Evolutionary conservation across 2,888 invertebrate species (phyloP).

Genomic region (Andricus quercusramuli): DNA sequence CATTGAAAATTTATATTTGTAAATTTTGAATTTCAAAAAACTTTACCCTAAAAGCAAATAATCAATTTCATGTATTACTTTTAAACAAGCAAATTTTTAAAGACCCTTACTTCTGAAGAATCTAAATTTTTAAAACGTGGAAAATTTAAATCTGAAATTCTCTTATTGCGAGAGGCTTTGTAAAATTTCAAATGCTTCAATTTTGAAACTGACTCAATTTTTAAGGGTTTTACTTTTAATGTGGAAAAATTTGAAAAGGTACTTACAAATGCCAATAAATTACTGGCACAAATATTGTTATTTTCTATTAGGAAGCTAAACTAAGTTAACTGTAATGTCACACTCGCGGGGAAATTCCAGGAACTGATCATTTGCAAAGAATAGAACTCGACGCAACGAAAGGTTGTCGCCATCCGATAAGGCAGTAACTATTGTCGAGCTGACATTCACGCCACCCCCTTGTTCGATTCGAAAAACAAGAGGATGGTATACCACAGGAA

Average conservation of each 20-base stretch:
- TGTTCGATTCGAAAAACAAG: constrained; percentile 34
- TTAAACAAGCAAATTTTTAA: too few relatives aligned
- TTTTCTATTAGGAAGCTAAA: background rate
- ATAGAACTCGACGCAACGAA: background rate
- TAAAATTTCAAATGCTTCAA: too few relatives aligned
- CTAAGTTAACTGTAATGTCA: constrained; percentile 11
- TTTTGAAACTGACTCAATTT: background rate
- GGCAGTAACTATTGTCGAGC: background rate
- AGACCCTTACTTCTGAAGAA: too few relatives aligned
- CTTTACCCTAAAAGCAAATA: too few relatives aligned
- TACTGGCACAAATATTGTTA: background rate
- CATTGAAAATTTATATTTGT: too few relatives aligned
- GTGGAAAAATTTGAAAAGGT: too few relatives aligned
- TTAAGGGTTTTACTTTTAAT: background rate
- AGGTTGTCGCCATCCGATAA: constrained; percentile 19
- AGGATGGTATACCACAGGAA: background rate
- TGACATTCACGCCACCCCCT: constrained; percentile 23
- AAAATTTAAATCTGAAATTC: too few relatives aligned
- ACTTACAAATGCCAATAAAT: background rate
- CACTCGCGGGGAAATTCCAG: background rate
- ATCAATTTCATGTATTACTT: too few relatives aligned
- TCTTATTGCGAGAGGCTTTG: too few relatives aligned
- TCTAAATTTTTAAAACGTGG: too few relatives aligned
- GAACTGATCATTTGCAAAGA: constrained; percentile 21
- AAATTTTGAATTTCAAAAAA: too few relatives aligned